Percentiles rank a stretch among this genome's conserved stretches.
Conservation (phyloP, 2,888 invertebrate genomes). For the Halictus quadricinctus region DNA sequence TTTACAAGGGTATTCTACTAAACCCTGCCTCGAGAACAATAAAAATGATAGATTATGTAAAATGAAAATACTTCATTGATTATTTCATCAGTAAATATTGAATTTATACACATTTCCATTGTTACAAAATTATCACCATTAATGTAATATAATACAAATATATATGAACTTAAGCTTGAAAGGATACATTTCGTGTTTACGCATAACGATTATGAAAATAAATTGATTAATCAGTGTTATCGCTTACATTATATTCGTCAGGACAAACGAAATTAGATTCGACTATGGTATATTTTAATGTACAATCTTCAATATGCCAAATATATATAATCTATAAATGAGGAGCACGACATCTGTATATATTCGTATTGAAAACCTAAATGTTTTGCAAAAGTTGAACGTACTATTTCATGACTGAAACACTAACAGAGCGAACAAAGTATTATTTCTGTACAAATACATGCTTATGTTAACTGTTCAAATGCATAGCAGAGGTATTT, state of each 20-base stretch:
- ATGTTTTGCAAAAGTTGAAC: not conserved
- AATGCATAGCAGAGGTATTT: conserved; percentile 1
- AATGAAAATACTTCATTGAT: not conserved
- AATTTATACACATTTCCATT: conserved; percentile 12
- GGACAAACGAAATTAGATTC: conserved; percentile 1
- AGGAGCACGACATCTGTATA: not conserved
- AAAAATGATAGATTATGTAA: not conserved
- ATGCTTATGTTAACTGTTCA: conserved; percentile 10
- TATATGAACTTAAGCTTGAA: conserved; percentile 8
- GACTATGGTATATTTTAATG: not conserved
- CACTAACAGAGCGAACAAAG: not conserved
- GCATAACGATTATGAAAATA: conserved; percentile 17
- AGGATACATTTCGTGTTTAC: not conserved
- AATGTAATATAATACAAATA: conserved; percentile 11
- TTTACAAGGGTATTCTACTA: not conserved
- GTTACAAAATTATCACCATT: conserved; percentile 9
- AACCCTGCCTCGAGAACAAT: not conserved
- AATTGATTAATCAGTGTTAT: not conserved
- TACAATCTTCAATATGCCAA: not conserved
- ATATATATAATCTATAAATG: not conserved
- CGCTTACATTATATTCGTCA: not conserved
- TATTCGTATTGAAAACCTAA: not conserved
- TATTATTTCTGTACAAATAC: conserved; percentile 4
- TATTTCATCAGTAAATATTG: conserved; percentile 1
- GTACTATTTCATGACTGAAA: not conserved